A percentile compares a stretch with the other conserved stretches of the same genome.
Conservation (phyloP, 2,888 invertebrate species). For the Pterostichus madidus region DNA sequence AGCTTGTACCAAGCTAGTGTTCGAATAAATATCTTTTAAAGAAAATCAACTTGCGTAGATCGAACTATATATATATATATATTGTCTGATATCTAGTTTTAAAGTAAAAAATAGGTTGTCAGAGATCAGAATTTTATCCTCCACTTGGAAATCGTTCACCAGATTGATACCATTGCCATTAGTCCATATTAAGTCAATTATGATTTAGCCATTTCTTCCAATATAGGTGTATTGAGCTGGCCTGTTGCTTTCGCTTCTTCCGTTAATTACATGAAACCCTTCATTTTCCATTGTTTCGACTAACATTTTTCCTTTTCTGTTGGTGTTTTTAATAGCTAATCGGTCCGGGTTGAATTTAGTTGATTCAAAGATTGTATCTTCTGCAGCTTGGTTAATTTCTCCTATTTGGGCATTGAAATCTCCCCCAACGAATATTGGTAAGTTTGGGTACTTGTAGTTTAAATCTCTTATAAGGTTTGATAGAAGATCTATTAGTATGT, state of each 20-base stretch:
- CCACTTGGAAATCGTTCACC: too few relatives aligned
- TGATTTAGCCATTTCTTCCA: too few relatives aligned
- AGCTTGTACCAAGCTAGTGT: too few relatives aligned
- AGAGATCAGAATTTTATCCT: too few relatives aligned
- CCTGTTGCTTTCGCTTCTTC: slow-evolving; percentile 46
- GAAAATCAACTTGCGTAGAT: too few relatives aligned
- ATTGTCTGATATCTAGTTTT: too few relatives aligned
- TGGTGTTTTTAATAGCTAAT: not conserved
- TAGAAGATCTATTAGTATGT: not conserved
- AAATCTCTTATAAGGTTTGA: not conserved
- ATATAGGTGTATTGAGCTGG: slow-evolving; percentile 11
- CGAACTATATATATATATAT: too few relatives aligned
- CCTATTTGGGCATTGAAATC: slow-evolving; percentile 10
- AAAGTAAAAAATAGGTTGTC: too few relatives aligned
- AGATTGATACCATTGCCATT: too few relatives aligned
- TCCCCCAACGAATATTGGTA: not conserved
- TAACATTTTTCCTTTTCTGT: slow-evolving; percentile 27
- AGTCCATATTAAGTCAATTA: too few relatives aligned
- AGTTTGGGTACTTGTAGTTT: not conserved
- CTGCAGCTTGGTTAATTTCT: not conserved
- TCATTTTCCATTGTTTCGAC: slow-evolving; percentile 59
- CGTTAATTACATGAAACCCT: slow-evolving; percentile 56
- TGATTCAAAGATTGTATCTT: not conserved
- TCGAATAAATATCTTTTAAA: too few relatives aligned
- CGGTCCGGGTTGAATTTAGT: not conserved